Conservation (phyloP, 2,113 vertebrate species). For the Cygnus atratus region DNA sequence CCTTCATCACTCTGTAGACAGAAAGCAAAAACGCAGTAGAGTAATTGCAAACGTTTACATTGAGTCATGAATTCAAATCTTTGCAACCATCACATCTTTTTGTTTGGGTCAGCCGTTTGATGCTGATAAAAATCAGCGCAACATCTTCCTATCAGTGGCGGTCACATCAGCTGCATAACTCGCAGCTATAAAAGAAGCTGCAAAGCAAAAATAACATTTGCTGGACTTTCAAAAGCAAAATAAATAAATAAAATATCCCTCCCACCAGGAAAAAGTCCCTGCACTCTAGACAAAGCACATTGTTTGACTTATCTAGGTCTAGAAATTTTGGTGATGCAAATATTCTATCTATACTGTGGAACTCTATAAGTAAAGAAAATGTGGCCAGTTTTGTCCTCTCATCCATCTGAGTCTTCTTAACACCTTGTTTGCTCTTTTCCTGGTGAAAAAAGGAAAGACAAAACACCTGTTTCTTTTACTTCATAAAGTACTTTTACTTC, state of each 20-base stretch:
- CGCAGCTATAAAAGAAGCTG: slow-evolving; percentile 25
- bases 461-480: neutral
- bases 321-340: neutral
- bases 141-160: neutral
- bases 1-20: neutral
- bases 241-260: neutral
- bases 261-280: neutral
- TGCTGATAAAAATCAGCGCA: neutral
- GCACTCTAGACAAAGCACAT: neutral
- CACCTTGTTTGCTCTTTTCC: neutral
- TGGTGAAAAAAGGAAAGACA: neutral
- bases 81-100: slow-evolving; percentile 21
- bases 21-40: slow-evolving; percentile 1
- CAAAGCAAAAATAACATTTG: slow-evolving; percentile 11
- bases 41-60: neutral
- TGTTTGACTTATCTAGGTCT: slow-evolving; percentile 1
- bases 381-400: slow-evolving; percentile 16
- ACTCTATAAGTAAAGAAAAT: neutral
- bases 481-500: neutral
- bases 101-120: slow-evolving; percentile 4
- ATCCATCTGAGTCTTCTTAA: slow-evolving; percentile 5
- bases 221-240: slow-evolving; percentile 14
- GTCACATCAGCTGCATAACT: slow-evolving; percentile 15
- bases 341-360: neutral
- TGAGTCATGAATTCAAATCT: neutral